phyloP scores from a whole-genome alignment of 2,797 vertebrate species.

The Sebastes hubbsi region DNA sequence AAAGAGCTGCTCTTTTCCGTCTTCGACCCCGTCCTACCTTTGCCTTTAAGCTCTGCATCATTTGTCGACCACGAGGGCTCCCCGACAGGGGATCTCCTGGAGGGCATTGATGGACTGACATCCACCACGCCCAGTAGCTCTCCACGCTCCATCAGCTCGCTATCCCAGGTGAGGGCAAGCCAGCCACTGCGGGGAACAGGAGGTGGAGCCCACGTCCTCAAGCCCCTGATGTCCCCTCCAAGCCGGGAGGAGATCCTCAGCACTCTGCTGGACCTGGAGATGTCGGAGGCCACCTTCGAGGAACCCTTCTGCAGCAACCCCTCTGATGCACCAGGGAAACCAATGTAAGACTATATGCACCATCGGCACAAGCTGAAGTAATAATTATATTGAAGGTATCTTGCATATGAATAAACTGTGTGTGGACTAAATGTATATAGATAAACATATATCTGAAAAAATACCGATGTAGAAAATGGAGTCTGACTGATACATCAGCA shows the following conservation, averaged over 20 bases:
- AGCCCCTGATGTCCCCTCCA: conserved; percentile 98
- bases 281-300: conserved; percentile 93
- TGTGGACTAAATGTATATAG: not conserved
- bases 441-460: not conserved
- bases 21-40: conserved; percentile 82
- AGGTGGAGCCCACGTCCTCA: conserved; percentile 89
- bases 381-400: not conserved
- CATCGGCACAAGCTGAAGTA: not conserved
- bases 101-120: conserved; percentile 81
- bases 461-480: not conserved
- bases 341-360: conserved; percentile 86
- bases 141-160: conserved; percentile 91
- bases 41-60: conserved; percentile 86
- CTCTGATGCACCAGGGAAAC: conserved; percentile 91
- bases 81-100: conserved; percentile 86
- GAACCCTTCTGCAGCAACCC: conserved; percentile 98
- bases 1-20: conserved; percentile 81
- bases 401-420: not conserved
- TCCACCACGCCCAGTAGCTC: conserved; percentile 95
- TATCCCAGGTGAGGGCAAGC: conserved; percentile 89
- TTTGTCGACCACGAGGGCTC: conserved; percentile 88
- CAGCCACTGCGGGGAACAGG: conserved; percentile 86
- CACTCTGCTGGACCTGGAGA: conserved; percentile 91
- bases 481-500: not conserved
- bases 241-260: conserved; percentile 95